These are phyloP conservation scores for Neodiprion fabricii DNA, from an alignment of 1,140 invertebrate species.

Conservation along the genomic window DNA sequence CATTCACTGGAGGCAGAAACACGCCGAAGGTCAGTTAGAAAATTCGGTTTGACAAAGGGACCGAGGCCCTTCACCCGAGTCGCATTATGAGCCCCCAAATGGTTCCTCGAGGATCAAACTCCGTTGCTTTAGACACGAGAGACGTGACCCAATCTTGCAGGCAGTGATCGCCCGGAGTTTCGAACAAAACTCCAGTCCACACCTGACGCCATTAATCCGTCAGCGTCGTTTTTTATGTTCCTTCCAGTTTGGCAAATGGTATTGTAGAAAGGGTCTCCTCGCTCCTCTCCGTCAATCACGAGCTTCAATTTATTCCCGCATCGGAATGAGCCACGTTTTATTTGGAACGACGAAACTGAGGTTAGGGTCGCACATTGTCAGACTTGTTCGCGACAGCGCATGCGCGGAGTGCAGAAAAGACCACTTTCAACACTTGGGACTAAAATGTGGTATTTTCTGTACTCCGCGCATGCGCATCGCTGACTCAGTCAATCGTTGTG, in stretches of 20 bases:
- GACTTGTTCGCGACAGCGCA: no score
- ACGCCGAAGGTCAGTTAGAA: background rate
- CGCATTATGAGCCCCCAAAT: no score
- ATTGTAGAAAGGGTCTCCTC: background rate
- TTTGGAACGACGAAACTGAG: no score
- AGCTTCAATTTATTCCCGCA: background rate
- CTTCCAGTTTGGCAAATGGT: no score
- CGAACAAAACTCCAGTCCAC: constrained; percentile 12
- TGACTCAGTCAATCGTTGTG: no score
- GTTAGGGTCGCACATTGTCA: no score
- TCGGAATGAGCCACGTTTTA: no score
- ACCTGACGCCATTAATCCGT: constrained; percentile 36
- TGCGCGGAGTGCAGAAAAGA: no score
- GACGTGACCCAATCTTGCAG: constrained; percentile 36
- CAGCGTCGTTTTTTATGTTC: constrained; percentile 27
- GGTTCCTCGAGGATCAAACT: background rate
- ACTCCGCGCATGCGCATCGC: no score
- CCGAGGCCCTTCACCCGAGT: background rate
- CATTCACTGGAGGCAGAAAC: no score
- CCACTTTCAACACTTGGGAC: no score
- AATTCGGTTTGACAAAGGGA: background rate
- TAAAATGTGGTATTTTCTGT: no score
- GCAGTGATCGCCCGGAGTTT: constrained; percentile 14
- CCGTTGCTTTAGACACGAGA: constrained; percentile 7
- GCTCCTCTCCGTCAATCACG: constrained; percentile 10